phyloP scores from a whole-genome alignment of 2,888 invertebrate species.

The Acholoe squamosa region DNA sequence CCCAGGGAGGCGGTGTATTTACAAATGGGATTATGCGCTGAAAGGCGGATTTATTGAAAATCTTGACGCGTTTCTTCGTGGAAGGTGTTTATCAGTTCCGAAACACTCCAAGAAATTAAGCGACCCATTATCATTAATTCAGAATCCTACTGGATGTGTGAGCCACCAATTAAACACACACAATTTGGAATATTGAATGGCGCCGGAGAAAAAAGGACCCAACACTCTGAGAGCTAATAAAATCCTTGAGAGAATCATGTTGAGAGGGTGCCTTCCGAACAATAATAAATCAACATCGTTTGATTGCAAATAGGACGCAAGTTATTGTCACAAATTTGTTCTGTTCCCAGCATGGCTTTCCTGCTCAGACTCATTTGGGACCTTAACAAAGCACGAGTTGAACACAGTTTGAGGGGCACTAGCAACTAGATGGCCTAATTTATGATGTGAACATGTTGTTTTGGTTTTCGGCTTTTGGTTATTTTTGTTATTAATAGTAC shows the following conservation, averaged over 20 bases:
- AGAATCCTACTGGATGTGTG: constrained; percentile 36
- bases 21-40: neutral
- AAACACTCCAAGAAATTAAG: constrained; percentile 56
- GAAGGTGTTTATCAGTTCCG: constrained; percentile 46
- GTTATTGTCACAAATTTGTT: constrained; percentile 48
- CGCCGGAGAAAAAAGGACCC: neutral
- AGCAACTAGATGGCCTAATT: neutral
- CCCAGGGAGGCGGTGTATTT: neutral
- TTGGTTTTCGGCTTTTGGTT: neutral
- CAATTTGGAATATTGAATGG: constrained; percentile 51
- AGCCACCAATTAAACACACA: constrained; percentile 51
- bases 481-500: too few species aligned
- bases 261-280: constrained; percentile 42
- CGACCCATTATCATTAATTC: constrained; percentile 47
- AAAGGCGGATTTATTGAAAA: constrained; percentile 21
- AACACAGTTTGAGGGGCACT: neutral
- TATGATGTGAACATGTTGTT: neutral
- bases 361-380: constrained; percentile 10
- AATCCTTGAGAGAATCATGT: constrained; percentile 42
- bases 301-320: constrained; percentile 50
- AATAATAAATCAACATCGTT: constrained; percentile 53
- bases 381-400: neutral
- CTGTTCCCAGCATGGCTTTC: neutral
- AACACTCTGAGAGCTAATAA: constrained; percentile 30
- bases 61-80: constrained; percentile 1